Evolutionary conservation across 2,888 invertebrate genomes (phyloP).

Genomic region (Sarcophaga subvicina): DNA sequence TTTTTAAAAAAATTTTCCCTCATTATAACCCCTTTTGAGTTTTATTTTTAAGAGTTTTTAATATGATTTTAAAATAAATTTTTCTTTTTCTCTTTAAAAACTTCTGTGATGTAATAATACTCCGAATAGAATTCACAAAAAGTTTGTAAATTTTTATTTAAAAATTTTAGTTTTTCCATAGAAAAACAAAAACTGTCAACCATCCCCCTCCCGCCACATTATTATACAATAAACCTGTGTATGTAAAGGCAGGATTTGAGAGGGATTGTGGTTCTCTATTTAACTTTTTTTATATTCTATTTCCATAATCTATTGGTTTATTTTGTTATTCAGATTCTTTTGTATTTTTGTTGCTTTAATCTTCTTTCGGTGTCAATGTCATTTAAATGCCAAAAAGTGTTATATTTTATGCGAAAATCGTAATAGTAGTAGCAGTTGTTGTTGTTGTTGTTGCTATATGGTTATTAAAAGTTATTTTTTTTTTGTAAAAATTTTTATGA

Average conservation of each 20-base stretch:
- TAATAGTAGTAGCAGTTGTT: background rate
- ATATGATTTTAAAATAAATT: background rate
- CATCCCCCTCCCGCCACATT: background rate
- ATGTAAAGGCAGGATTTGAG: background rate
- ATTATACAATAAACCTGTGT: background rate
- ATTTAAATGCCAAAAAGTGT: constrained; percentile 74
- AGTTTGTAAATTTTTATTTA: background rate
- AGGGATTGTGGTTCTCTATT: background rate
- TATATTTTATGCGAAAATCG: constrained; percentile 27
- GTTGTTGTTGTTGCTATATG: no score
- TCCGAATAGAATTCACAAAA: background rate
- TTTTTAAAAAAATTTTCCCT: background rate
- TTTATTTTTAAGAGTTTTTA: background rate
- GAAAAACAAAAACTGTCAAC: background rate
- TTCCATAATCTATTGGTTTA: constrained; percentile 37
- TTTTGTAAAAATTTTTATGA: no score
- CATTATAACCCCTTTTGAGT: background rate
- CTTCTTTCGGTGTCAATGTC: constrained; percentile 70
- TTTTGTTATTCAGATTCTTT: constrained; percentile 48
- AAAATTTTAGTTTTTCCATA: no score
- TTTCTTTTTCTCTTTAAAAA: background rate
- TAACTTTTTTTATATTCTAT: constrained; percentile 16
- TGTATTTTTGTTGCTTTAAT: constrained; percentile 24
- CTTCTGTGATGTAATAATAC: background rate
- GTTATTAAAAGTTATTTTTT: no score